A percentile compares a stretch with the other conserved stretches of the same genome.
phyloP scores from a whole-genome alignment of 2,113 vertebrate species.

The Melanerpes aurifrons region DNA sequence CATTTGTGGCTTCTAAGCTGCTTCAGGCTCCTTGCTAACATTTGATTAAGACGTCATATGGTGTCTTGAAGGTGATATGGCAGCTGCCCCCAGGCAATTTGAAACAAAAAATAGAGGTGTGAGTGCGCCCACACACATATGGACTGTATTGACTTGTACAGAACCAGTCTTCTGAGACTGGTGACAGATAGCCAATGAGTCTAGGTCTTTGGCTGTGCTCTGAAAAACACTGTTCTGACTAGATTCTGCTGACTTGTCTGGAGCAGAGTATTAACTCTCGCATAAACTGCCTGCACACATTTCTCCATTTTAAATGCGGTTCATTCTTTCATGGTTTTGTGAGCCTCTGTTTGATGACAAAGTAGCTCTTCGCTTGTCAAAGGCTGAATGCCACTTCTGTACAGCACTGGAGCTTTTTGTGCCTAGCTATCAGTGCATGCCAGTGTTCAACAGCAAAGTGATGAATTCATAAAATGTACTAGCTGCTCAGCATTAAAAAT shows the following conservation, averaged over 20 bases:
- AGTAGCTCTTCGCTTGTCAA: slow-evolving; percentile 65
- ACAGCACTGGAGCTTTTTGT: slow-evolving; percentile 57
- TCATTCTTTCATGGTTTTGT: slow-evolving; percentile 66
- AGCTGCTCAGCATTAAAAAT: slow-evolving; percentile 57
- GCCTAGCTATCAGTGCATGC: slow-evolving; percentile 68
- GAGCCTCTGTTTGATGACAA: slow-evolving; percentile 68
- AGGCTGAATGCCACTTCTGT: slow-evolving; percentile 72
- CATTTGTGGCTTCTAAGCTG: background rate
- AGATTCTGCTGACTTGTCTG: slow-evolving; percentile 38
- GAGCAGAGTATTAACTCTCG: slow-evolving; percentile 47
- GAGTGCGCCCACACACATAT: slow-evolving; percentile 23
- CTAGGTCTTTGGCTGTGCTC: background rate
- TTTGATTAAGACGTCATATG: slow-evolving; percentile 52
- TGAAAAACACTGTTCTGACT: background rate
- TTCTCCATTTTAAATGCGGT: slow-evolving; percentile 52
- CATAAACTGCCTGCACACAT: slow-evolving; percentile 33
- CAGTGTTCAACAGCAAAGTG: slow-evolving; percentile 66
- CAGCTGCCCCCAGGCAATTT: slow-evolving; percentile 31
- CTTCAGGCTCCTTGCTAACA: slow-evolving; percentile 27
- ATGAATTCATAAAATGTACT: slow-evolving; percentile 68
- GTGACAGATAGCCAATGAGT: slow-evolving; percentile 46
- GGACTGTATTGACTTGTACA: slow-evolving; percentile 12
- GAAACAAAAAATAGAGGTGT: slow-evolving; percentile 43
- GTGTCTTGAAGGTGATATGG: slow-evolving; percentile 6
- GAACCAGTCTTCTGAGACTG: background rate